Evolutionary conservation across 2,113 vertebrate genomes (phyloP).

Genomic region (Dissostichus mawsoni): DNA sequence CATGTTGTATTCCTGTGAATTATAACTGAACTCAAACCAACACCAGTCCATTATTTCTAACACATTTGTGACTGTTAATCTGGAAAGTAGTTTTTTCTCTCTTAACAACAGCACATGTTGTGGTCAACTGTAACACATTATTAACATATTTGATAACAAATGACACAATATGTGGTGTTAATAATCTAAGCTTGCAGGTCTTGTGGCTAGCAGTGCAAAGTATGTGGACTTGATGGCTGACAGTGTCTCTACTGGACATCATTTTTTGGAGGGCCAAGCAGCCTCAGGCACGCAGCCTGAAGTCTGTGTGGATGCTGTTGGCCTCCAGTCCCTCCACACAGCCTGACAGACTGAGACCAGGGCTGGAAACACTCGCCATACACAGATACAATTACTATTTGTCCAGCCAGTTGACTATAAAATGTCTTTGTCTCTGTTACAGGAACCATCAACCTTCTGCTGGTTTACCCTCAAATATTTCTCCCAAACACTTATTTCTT

Average conservation of each 20-base stretch:
- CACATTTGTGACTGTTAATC: conserved; percentile 1
- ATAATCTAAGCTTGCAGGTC: background rate
- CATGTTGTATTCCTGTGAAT: background rate
- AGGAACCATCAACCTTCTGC: conserved; percentile 11
- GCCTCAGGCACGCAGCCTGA: conserved; percentile 29
- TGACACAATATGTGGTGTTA: conserved; percentile 25
- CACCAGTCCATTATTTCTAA: conserved; percentile 1
- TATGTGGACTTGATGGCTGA: conserved; percentile 13
- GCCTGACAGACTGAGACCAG: conserved; percentile 39
- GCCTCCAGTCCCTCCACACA: conserved; percentile 26
- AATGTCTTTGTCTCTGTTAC: conserved; percentile 29
- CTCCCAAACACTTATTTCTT: background rate
- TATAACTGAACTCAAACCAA: background rate
- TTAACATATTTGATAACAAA: conserved; percentile 41
- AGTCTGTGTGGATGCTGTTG: conserved; percentile 31
- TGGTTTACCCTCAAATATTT: background rate
- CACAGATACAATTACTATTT: conserved; percentile 25
- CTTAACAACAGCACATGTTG: conserved; percentile 35
- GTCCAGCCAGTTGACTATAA: conserved; percentile 35
- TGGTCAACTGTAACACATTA: conserved; percentile 38
- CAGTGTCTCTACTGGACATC: conserved; percentile 13
- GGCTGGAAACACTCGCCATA: conserved; percentile 29
- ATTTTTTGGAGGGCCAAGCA: conserved; percentile 6
- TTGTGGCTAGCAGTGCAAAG: background rate
- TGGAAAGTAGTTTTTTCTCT: conserved; percentile 23